Percentiles rank a stretch among this genome's conserved stretches.
These are phyloP conservation scores for Drosophila paulistorum DNA, from an alignment of 1,140 invertebrate genomes.

Conservation along the genomic window DNA sequence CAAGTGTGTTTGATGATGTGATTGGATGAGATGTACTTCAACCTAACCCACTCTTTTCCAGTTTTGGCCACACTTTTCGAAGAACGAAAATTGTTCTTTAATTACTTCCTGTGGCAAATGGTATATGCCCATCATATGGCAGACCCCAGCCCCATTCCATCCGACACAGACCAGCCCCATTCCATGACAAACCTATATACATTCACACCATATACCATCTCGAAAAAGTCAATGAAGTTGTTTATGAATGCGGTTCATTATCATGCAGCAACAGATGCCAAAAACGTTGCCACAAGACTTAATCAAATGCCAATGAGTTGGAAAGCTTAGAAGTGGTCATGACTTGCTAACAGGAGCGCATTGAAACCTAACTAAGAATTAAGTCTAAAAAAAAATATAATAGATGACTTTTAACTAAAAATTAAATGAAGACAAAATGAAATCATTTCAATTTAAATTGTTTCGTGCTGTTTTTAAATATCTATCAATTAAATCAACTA, in stretches of 20 bases:
- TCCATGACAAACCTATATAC: too few species aligned
- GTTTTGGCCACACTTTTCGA: conserved; percentile 49
- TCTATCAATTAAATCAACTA: too few species aligned
- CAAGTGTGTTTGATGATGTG: conserved; percentile 70
- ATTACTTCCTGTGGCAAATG: conserved; percentile 67
- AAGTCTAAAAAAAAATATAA: too few species aligned
- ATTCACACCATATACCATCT: not conserved
- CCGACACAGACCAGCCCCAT: too few species aligned
- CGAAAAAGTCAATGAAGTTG: conserved; percentile 57
- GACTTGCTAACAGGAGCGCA: not conserved
- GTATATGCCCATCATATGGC: too few species aligned
- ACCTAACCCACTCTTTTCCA: not conserved
- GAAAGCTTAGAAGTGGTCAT: conserved; percentile 3
- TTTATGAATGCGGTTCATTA: conserved; percentile 73
- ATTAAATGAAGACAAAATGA: too few species aligned
- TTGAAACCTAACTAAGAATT: too few species aligned
- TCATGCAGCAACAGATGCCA: conserved; percentile 74
- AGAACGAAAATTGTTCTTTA: conserved; percentile 79
- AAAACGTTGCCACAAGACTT: conserved; percentile 56
- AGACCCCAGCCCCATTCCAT: conserved; percentile 9
- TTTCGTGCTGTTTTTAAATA: too few species aligned
- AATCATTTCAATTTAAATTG: too few species aligned
- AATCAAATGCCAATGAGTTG: conserved; percentile 59
- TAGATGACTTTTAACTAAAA: too few species aligned
- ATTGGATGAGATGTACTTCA: conserved; percentile 59